These are phyloP conservation scores for Chloroceryle inda DNA, from an alignment of 2,797 vertebrate species.

Conservation along the genomic window DNA sequence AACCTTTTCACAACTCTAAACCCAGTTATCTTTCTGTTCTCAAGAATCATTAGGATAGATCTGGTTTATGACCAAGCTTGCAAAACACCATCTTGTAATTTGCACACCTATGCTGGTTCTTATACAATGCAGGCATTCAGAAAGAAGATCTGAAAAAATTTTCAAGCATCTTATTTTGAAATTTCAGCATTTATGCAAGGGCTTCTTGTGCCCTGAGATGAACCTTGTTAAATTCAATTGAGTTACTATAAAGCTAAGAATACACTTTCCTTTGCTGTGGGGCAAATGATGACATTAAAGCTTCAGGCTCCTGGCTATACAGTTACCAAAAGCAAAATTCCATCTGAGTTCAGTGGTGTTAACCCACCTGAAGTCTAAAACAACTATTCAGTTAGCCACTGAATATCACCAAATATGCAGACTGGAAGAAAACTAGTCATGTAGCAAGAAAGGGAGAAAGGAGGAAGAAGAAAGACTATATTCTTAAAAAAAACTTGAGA, in stretches of 20 bases:
- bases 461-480: neutral
- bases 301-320: neutral
- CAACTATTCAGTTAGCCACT: neutral
- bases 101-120: neutral
- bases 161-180: neutral
- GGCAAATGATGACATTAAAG: constrained; percentile 1
- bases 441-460: neutral
- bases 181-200: constrained; percentile 15
- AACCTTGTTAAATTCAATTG: constrained; percentile 3
- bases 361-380: neutral
- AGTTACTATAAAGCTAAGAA: neutral
- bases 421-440: neutral
- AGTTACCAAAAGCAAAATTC: neutral
- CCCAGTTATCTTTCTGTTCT: neutral
- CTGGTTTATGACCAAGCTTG: neutral
- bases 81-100: neutral
- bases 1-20: neutral
- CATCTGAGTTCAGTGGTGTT: neutral
- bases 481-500: neutral
- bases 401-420: neutral
- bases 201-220: neutral
- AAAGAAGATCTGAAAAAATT: neutral
- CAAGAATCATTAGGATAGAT: neutral
- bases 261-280: neutral
- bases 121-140: neutral